Conservation (phyloP, 2,888 invertebrate genomes). For the Odiellus spinosus region DNA sequence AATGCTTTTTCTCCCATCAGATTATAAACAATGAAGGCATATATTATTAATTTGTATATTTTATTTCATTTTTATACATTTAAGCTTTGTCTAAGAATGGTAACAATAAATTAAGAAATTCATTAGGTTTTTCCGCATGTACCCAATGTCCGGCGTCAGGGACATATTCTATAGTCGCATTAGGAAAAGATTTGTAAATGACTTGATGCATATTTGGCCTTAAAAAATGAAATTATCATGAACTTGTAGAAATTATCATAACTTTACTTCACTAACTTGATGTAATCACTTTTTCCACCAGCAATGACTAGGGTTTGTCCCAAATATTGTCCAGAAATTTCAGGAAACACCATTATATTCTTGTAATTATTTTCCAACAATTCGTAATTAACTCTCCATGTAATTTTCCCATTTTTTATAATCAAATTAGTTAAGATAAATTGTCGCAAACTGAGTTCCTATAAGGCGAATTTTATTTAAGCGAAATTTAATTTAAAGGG, state of each 20-base stretch:
- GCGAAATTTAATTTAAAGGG: no score
- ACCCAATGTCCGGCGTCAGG: conserved; percentile 82
- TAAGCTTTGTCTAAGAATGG: no score
- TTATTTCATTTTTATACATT: no score
- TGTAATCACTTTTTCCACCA: conserved; percentile 40
- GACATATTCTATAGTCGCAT: conserved; percentile 49
- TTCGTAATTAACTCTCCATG: conserved; percentile 66
- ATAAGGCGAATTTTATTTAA: no score
- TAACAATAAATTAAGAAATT: conserved; percentile 42
- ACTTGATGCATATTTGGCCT: conserved; percentile 22
- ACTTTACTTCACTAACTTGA: conserved; percentile 35
- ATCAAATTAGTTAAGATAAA: conserved; percentile 75
- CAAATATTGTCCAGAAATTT: conserved; percentile 32
- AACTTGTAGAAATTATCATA: not conserved
- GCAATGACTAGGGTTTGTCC: conserved; percentile 69
- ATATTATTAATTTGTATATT: no score
- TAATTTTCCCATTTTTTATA: conserved; percentile 42
- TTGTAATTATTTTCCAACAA: conserved; percentile 47
- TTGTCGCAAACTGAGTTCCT: conserved; percentile 35
- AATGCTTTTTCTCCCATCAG: no score
- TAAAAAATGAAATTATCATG: not conserved
- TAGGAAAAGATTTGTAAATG: conserved; percentile 55
- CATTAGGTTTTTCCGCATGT: conserved; percentile 72
- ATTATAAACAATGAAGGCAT: no score
- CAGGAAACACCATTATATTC: conserved; percentile 46